Evolutionary conservation across 2,797 vertebrate genomes (phyloP).

Genomic region (Poecile montanus): DNA sequence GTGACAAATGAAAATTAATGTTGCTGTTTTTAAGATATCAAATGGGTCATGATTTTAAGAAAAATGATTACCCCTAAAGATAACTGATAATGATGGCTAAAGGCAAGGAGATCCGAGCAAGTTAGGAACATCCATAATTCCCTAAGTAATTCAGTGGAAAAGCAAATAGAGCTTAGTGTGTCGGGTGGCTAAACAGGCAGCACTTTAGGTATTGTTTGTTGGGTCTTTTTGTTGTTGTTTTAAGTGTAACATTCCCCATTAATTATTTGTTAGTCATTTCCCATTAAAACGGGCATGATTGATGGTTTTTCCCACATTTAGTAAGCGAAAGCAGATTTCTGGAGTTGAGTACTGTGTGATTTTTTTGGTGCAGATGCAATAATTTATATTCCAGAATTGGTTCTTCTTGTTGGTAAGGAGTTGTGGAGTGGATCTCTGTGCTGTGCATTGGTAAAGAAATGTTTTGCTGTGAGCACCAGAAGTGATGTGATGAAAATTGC

Average conservation of each 20-base stretch:
- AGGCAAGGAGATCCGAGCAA: conserved; percentile 3
- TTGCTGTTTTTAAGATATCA: conserved; percentile 77
- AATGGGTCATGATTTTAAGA: conserved; percentile 78
- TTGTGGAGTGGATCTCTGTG: background rate
- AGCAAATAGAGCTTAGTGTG: conserved; percentile 10
- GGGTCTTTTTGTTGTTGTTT: background rate
- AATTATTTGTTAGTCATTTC: conserved; percentile 23
- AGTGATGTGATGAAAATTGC: background rate
- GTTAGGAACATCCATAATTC: conserved; percentile 34
- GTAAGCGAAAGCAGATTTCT: background rate
- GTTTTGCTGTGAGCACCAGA: background rate
- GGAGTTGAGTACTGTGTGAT: background rate
- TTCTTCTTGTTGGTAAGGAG: conserved; percentile 4
- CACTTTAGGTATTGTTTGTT: background rate
- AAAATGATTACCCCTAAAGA: conserved; percentile 65
- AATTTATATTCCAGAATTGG: background rate
- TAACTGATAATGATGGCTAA: conserved; percentile 63
- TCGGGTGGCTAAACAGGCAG: background rate
- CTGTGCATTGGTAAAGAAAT: background rate
- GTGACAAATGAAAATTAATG: conserved; percentile 84
- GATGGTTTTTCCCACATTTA: background rate
- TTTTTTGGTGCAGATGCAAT: background rate
- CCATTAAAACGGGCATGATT: background rate
- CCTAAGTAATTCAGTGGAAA: conserved; percentile 16
- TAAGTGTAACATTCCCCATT: background rate